Evolutionary conservation across 2,888 invertebrate species (phyloP).

Genomic region (Hypolimnas misippus): DNA sequence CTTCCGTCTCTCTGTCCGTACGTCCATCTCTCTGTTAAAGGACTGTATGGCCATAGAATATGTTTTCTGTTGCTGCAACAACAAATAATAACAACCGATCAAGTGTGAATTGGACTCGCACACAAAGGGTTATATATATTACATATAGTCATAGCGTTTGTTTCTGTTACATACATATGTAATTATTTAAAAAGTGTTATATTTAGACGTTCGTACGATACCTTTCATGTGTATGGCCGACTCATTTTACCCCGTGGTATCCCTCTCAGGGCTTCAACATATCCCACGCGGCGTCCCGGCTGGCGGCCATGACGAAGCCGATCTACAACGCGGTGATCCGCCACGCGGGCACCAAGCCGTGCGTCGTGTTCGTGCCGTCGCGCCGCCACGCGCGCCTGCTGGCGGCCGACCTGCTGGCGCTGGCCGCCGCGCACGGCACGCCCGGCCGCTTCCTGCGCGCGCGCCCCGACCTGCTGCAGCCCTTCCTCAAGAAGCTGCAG

Average conservation of each 20-base stretch:
- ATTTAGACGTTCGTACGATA: no score
- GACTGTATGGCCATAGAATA: no score
- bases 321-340: slow-evolving; percentile 96
- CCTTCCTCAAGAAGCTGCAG: slow-evolving; percentile 93
- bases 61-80: no score
- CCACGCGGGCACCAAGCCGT: slow-evolving; percentile 92
- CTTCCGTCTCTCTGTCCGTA: no score
- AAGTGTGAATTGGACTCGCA: no score
- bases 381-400: slow-evolving; percentile 96
- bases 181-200: no score
- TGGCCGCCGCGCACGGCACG: slow-evolving; percentile 94
- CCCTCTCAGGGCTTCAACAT: slow-evolving; percentile 94
- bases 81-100: no score
- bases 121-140: no score
- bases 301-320: slow-evolving; percentile 99
- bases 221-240: no score
- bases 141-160: no score
- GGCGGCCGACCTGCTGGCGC: slow-evolving; percentile 97
- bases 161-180: no score
- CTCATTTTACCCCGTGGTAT: neutral
- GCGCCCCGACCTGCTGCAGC: slow-evolving; percentile 92
- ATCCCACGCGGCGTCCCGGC: slow-evolving; percentile 97
- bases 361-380: slow-evolving; percentile 95
- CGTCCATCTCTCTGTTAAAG: no score
- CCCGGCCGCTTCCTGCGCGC: slow-evolving; percentile 96